Evolutionary conservation across 2,113 vertebrate species (phyloP).

Genomic region (Calyptommatus sinebrachiatus): DNA sequence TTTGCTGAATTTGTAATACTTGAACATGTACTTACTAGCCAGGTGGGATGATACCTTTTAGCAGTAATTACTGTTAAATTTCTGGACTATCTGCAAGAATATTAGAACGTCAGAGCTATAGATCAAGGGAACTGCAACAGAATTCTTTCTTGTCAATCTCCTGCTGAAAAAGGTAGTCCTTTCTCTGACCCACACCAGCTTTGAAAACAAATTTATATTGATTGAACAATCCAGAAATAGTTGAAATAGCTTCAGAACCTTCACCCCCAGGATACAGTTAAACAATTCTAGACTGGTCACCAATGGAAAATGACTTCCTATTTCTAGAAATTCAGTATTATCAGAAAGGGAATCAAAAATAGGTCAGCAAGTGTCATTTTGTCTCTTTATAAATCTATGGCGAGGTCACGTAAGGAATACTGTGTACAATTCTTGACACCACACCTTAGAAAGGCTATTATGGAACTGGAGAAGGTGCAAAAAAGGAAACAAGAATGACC

Average conservation of each 20-base stretch:
- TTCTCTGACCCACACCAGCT: neutral
- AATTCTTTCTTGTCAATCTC: neutral
- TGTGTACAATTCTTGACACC: too few relatives aligned
- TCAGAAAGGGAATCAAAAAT: too few relatives aligned
- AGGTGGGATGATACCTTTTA: neutral
- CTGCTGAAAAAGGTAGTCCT: too few relatives aligned
- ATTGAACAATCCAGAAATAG: neutral
- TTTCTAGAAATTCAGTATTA: too few relatives aligned
- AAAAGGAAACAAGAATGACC: too few relatives aligned
- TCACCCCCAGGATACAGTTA: neutral
- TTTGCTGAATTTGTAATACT: neutral
- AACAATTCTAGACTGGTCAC: neutral
- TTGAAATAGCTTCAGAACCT: neutral
- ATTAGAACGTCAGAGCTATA: neutral
- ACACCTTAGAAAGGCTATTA: too few relatives aligned
- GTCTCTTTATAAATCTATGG: too few relatives aligned
- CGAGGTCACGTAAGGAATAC: too few relatives aligned
- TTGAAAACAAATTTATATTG: neutral
- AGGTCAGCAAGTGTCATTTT: too few relatives aligned
- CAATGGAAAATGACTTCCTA: neutral
- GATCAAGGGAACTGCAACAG: neutral
- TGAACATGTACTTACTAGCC: neutral
- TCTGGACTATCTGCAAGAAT: neutral
- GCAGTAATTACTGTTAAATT: too few relatives aligned
- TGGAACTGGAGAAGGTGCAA: too few relatives aligned